Conservation (phyloP, 2,797 vertebrate species). For the Spea hammondii region DNA sequence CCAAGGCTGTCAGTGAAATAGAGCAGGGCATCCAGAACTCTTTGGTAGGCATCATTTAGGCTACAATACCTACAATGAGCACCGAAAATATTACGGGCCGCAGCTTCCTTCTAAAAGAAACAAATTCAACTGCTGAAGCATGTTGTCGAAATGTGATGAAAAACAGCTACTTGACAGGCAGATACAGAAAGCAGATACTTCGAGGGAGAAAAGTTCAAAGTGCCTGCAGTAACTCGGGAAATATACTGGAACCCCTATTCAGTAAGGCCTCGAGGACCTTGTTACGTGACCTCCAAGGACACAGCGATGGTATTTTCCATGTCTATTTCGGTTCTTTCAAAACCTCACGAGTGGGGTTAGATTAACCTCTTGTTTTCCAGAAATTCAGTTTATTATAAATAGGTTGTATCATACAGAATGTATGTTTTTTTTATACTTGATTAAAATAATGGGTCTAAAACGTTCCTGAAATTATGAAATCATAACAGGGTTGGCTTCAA, state of each 20-base stretch:
- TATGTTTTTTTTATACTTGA: no score
- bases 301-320: conserved; percentile 28
- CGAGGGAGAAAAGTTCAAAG: background rate
- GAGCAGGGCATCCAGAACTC: conserved; percentile 1
- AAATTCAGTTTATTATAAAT: background rate
- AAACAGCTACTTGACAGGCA: conserved; percentile 34
- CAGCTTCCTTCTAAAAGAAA: conserved; percentile 20
- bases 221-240: background rate
- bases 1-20: conserved; percentile 6
- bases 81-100: conserved; percentile 6
- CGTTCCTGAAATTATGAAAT: no score
- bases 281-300: conserved; percentile 35
- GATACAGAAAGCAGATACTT: conserved; percentile 36
- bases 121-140: conserved; percentile 5
- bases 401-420: no score
- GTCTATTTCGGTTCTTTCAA: conserved; percentile 10
- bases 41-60: conserved; percentile 7
- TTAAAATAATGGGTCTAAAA: no score
- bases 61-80: conserved; percentile 22
- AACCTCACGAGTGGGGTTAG: background rate
- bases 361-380: background rate
- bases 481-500: no score
- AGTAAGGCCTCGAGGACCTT: background rate
- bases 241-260: conserved; percentile 22
- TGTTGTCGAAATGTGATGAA: conserved; percentile 35